These are phyloP conservation scores for Rynchops niger DNA, from an alignment of 2,113 vertebrate genomes.

Conservation along the genomic window DNA sequence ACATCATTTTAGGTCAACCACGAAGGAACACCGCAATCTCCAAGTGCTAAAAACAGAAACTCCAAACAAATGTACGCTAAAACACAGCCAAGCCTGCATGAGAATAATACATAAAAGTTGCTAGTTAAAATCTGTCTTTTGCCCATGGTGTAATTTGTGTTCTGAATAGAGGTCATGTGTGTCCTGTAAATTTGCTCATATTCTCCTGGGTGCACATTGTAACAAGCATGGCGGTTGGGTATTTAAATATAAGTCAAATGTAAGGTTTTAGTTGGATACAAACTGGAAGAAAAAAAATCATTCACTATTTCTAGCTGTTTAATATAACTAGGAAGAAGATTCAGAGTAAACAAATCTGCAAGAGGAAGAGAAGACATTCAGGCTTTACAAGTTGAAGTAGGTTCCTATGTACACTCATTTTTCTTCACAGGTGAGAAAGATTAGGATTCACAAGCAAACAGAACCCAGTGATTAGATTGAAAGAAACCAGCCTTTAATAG, in stretches of 20 bases:
- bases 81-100: background rate
- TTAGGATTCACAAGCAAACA: background rate
- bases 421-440: background rate
- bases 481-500: background rate
- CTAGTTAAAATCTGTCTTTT: background rate
- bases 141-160: background rate
- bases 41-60: background rate
- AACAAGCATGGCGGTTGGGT: background rate
- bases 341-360: background rate
- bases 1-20: background rate
- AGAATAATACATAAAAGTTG: background rate
- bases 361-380: background rate
- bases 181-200: background rate
- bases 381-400: background rate
- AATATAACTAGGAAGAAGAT: background rate
- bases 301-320: background rate
- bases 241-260: background rate
- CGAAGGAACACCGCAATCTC: background rate
- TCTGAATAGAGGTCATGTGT: background rate
- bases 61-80: background rate
- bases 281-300: background rate
- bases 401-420: background rate
- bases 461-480: background rate
- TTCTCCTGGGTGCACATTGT: background rate
- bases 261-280: background rate